These are phyloP conservation scores for Perca flavescens DNA, from an alignment of 2,113 vertebrate species.

Conservation along the genomic window DNA sequence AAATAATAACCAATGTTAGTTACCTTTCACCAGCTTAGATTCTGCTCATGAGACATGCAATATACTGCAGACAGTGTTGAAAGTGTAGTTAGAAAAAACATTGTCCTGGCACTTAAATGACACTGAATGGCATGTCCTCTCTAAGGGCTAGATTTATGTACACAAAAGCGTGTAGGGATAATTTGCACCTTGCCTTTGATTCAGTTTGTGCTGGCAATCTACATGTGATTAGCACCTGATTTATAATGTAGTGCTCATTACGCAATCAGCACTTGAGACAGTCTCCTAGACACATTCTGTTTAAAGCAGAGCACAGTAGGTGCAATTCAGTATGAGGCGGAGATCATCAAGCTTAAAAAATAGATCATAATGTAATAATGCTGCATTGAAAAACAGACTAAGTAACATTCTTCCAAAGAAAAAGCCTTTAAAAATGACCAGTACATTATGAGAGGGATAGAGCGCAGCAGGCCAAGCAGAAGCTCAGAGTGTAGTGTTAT, in stretches of 20 bases:
- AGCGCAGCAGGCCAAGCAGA: no score
- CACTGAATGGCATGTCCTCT: slow-evolving; percentile 16
- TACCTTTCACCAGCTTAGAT: not conserved
- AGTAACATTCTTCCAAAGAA: not conserved
- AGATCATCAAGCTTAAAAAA: slow-evolving; percentile 13
- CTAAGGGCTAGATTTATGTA: slow-evolving; percentile 6
- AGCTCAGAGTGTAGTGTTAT: no score
- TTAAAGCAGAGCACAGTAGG: slow-evolving; percentile 23
- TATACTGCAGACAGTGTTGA: not conserved
- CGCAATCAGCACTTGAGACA: slow-evolving; percentile 31
- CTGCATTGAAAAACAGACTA: not conserved
- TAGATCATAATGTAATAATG: slow-evolving; percentile 7
- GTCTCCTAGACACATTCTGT: slow-evolving; percentile 11
- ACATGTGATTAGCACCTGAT: slow-evolving; percentile 39
- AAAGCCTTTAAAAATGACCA: not conserved
- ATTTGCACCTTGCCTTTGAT: slow-evolving; percentile 29
- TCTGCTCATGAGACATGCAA: not conserved
- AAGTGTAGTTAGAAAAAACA: not conserved
- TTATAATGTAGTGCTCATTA: slow-evolving; percentile 40
- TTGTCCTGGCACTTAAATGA: not conserved
- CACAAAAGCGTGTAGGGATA: not conserved
- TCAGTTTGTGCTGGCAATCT: slow-evolving; percentile 12
- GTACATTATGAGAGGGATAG: not conserved
- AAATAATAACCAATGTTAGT: not conserved
- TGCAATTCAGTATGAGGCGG: slow-evolving; percentile 26